These are phyloP conservation scores for Melanotaenia trifasciata DNA, from an alignment of 2,797 vertebrate genomes.

Conservation along the genomic window DNA sequence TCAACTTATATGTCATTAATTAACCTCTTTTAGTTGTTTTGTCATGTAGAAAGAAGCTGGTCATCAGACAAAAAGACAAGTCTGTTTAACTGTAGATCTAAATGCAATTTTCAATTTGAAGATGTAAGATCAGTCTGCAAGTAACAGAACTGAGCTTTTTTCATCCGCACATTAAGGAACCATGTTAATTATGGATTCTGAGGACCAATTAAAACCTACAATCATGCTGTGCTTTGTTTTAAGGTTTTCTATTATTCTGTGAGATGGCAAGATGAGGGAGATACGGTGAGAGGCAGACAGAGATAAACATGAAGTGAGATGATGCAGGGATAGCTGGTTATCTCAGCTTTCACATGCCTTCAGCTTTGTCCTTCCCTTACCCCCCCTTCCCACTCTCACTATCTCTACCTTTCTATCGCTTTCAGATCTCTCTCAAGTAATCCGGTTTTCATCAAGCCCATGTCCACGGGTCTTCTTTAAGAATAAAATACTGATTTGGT, in stretches of 20 bases:
- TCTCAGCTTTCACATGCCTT: conserved; percentile 74
- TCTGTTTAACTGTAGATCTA: conserved; percentile 26
- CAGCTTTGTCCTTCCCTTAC: conserved; percentile 77
- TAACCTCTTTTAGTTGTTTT: neutral
- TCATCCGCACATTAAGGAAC: conserved; percentile 57
- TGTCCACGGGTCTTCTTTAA: conserved; percentile 65
- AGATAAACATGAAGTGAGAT: conserved; percentile 73
- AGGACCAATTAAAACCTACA: conserved; percentile 80
- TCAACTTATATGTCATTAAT: neutral
- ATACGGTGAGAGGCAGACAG: conserved; percentile 58
- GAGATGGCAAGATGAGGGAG: conserved; percentile 70
- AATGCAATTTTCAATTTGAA: conserved; percentile 51
- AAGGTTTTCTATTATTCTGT: conserved; percentile 77
- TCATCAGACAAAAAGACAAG: conserved; percentile 48
- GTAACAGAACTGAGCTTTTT: conserved; percentile 64
- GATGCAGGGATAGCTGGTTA: conserved; percentile 74
- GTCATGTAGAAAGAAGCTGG: conserved; percentile 1
- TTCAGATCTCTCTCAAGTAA: conserved; percentile 67
- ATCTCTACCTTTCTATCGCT: conserved; percentile 65
- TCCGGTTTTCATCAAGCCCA: conserved; percentile 60
- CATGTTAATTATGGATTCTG: conserved; percentile 80
- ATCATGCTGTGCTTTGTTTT: conserved; percentile 76
- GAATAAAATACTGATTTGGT: conserved; percentile 61
- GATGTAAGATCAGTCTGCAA: conserved; percentile 61
- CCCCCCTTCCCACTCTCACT: conserved; percentile 57